Evolutionary conservation across 2,113 vertebrate species (phyloP).

Genomic region (Cichladusa arquata): DNA sequence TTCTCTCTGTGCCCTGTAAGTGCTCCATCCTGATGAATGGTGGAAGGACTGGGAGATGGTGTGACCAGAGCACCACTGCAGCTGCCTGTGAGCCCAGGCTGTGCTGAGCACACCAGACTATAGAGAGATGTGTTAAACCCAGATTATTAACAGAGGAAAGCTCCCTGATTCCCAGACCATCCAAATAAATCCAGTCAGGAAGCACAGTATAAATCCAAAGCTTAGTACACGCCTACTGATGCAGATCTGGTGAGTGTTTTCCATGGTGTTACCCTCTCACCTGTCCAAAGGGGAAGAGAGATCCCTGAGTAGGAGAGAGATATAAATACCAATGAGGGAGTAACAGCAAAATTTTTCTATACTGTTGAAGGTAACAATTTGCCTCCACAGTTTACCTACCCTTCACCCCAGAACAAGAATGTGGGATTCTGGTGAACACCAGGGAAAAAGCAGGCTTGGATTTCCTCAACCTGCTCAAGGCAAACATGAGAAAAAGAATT

Average conservation of each 20-base stretch:
- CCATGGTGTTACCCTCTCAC: fast-evolving
- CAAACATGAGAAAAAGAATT: too few relatives aligned
- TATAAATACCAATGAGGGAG: not conserved
- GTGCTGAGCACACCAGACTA: not conserved
- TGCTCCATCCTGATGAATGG: not conserved
- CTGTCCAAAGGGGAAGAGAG: not conserved
- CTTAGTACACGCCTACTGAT: not conserved
- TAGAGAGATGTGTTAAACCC: not conserved
- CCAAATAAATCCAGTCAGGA: not conserved
- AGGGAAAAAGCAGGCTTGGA: too few relatives aligned
- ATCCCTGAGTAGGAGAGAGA: not conserved
- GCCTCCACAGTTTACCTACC: not conserved
- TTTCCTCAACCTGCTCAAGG: too few relatives aligned
- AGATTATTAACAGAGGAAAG: not conserved
- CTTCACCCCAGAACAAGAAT: not conserved
- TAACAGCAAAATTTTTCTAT: not conserved
- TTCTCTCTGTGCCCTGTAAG: not conserved
- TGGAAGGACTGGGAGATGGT: not conserved
- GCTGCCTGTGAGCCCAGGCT: not conserved
- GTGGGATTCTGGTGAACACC: too few relatives aligned
- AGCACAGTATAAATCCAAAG: not conserved
- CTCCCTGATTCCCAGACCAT: not conserved
- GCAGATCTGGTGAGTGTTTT: not conserved
- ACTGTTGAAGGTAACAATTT: not conserved
- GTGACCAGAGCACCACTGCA: not conserved